A percentile compares a stretch with the other conserved stretches of the same genome.
Evolutionary conservation across 2,888 invertebrate species (phyloP).

Genomic region (Xanthia togata): DNA sequence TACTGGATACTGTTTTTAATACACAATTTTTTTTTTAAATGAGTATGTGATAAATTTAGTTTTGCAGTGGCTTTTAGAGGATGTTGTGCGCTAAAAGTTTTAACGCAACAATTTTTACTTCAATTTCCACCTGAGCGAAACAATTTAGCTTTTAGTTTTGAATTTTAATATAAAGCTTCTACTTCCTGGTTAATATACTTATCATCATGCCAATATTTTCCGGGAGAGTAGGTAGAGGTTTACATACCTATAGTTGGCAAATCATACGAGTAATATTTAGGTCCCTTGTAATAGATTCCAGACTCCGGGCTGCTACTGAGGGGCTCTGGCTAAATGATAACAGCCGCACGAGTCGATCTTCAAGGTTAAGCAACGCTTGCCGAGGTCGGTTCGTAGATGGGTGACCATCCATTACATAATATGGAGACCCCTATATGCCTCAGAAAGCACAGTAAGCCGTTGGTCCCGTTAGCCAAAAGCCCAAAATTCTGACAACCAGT

Average conservation of each 20-base stretch:
- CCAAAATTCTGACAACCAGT: no score
- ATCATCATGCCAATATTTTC: no score
- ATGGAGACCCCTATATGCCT: background rate
- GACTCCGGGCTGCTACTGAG: no score
- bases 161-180: slow-evolving; percentile 23
- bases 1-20: slow-evolving; percentile 4
- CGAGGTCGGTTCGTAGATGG: background rate
- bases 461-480: no score
- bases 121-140: slow-evolving; percentile 5
- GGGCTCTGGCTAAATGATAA: background rate
- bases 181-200: background rate
- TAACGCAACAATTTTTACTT: slow-evolving; percentile 25
- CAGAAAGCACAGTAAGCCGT: background rate
- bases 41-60: slow-evolving; percentile 18
- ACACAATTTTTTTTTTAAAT: slow-evolving; percentile 19
- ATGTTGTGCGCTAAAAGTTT: slow-evolving; percentile 10
- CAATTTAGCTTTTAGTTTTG: slow-evolving; percentile 26
- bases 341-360: background rate
- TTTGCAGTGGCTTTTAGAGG: slow-evolving; percentile 21
- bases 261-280: background rate
- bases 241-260: no score
- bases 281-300: background rate
- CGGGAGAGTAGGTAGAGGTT: background rate
- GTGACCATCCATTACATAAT: background rate
- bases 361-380: background rate